These are phyloP conservation scores for Haemorhous mexicanus DNA, from an alignment of 2,113 vertebrate genomes.

Conservation along the genomic window DNA sequence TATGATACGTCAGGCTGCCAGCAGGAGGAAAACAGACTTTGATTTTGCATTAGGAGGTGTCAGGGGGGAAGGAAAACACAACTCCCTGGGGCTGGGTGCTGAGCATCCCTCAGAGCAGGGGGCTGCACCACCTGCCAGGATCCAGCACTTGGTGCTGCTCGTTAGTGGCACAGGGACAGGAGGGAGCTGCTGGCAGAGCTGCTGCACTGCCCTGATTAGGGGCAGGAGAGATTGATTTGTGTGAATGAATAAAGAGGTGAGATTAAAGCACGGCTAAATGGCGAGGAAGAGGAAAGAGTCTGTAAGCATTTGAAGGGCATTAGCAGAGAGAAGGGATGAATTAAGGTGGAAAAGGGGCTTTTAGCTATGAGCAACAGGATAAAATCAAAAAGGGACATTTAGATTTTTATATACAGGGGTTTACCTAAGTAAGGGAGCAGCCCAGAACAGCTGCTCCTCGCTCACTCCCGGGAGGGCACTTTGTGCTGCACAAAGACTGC, in stretches of 20 bases:
- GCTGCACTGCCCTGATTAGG: background rate
- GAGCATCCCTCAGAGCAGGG: background rate
- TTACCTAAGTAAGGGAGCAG: background rate
- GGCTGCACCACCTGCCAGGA: background rate
- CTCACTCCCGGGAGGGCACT: rapidly evolving
- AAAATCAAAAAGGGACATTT: background rate
- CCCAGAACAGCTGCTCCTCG: background rate
- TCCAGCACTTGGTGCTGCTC: background rate
- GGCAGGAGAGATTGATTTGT: conserved; percentile 23
- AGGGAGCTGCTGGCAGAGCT: background rate
- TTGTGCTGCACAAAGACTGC: background rate
- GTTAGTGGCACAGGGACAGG: background rate
- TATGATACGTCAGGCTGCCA: background rate
- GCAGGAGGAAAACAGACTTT: background rate
- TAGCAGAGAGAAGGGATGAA: background rate
- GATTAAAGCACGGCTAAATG: conserved; percentile 14
- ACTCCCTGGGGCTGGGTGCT: background rate
- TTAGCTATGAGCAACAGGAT: background rate
- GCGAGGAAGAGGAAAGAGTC: background rate
- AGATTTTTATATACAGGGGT: background rate
- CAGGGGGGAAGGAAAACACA: background rate
- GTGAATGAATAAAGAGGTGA: conserved; percentile 30
- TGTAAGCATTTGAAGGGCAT: background rate
- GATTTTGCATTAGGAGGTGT: background rate
- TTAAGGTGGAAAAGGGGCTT: background rate